Conservation (phyloP, 2,113 vertebrate species). For the Cheirogaleus medius region DNA sequence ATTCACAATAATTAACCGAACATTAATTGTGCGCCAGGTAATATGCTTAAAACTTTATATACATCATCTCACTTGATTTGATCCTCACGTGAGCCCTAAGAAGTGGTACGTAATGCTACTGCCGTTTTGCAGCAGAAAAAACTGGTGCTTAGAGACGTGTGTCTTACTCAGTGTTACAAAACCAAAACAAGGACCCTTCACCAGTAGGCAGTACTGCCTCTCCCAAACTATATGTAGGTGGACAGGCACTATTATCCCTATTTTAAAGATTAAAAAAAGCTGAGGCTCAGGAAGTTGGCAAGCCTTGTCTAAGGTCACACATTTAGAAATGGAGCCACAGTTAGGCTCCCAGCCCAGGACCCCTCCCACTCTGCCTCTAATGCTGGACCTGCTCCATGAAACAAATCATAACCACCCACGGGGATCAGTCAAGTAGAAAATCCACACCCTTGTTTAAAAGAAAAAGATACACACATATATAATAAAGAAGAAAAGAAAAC, state of each 20-base stretch:
- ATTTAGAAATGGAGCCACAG: not conserved
- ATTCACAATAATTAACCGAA: not conserved
- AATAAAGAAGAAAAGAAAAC: not conserved
- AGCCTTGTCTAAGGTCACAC: not conserved
- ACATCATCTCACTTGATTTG: not conserved
- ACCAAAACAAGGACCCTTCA: not conserved
- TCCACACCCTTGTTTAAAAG: not conserved
- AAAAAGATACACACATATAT: not conserved
- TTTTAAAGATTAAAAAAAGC: not conserved
- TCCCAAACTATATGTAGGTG: not conserved
- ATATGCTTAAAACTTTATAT: not conserved
- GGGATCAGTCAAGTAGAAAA: slow-evolving; percentile 3
- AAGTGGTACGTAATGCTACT: not conserved
- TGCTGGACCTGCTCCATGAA: not conserved
- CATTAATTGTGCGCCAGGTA: not conserved
- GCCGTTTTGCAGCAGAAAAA: not conserved
- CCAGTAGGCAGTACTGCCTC: not conserved
- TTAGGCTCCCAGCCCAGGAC: too few species aligned
- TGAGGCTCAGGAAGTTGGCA: not conserved
- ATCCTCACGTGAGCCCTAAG: not conserved
- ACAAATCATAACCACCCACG: not conserved
- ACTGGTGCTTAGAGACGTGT: not conserved
- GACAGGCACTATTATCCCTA: not conserved
- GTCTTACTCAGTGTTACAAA: not conserved
- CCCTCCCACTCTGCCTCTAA: not conserved